Conservation (phyloP, 2,113 vertebrate species). For the Semnornis frantzii region DNA sequence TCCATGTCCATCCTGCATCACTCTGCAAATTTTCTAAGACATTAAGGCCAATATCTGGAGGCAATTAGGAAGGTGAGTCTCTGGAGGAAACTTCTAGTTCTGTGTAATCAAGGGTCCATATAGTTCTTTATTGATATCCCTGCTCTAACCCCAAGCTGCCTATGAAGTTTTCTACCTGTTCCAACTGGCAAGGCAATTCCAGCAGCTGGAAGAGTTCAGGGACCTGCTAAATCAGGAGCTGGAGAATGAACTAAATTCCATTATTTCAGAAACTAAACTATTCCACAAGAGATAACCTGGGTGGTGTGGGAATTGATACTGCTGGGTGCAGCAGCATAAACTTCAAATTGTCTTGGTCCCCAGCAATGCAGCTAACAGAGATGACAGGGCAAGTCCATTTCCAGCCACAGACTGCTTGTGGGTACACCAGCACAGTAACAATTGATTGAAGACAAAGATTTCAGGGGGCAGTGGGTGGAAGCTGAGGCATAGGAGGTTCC, state of each 20-base stretch:
- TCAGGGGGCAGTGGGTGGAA: too few species aligned
- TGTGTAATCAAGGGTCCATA: background rate
- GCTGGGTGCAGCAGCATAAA: background rate
- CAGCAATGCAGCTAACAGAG: background rate
- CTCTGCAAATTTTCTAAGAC: too few species aligned
- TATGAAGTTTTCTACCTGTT: background rate
- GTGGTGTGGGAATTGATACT: background rate
- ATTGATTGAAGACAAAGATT: background rate
- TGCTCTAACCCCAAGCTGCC: background rate
- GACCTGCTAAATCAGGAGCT: background rate
- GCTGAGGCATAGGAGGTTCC: too few species aligned
- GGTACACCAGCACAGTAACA: background rate
- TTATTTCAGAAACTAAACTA: background rate
- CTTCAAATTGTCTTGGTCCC: background rate
- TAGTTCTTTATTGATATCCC: background rate
- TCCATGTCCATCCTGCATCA: too few species aligned
- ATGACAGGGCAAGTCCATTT: background rate
- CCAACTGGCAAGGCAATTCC: background rate
- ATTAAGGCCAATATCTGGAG: background rate
- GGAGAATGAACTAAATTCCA: background rate
- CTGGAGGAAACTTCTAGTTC: background rate
- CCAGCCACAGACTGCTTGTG: background rate
- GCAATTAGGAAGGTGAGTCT: background rate
- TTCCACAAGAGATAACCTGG: background rate
- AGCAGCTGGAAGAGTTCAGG: background rate